Percentiles rank a stretch among this genome's conserved stretches.
Evolutionary conservation across 2,113 vertebrate genomes (phyloP).

Genomic region (Grammomys surdaster): DNA sequence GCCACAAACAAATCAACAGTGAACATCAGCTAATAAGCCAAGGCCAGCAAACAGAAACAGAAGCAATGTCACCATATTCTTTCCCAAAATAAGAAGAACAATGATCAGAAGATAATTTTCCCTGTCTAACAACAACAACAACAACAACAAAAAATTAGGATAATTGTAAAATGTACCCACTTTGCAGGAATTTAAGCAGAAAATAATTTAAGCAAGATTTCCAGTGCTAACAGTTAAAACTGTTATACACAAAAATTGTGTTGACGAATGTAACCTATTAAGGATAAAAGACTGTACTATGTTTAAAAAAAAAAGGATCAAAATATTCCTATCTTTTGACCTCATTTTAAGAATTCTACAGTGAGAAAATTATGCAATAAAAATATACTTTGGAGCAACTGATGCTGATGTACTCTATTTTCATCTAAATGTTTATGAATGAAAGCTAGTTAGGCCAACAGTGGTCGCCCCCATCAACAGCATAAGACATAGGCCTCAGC

Average conservation of each 20-base stretch:
- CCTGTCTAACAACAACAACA: neutral
- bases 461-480: neutral
- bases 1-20: neutral
- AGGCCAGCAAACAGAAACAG: neutral
- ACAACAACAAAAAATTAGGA: neutral
- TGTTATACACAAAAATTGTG: neutral
- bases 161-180: neutral
- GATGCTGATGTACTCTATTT: slow-evolving; percentile 12
- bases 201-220: slow-evolving; percentile 34
- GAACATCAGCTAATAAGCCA: neutral
- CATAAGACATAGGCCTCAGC: slow-evolving; percentile 4
- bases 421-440: slow-evolving; percentile 49
- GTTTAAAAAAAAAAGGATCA: slow-evolving; percentile 37
- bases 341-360: neutral
- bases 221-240: neutral
- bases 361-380: slow-evolving; percentile 42
- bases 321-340: neutral
- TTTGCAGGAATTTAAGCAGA: neutral
- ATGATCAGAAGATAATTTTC: neutral
- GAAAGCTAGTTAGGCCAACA: slow-evolving; percentile 34
- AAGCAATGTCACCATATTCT: neutral
- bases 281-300: neutral
- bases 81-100: neutral
- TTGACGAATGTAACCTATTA: slow-evolving; percentile 11
- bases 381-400: slow-evolving; percentile 10